Percentiles rank a stretch among this genome's conserved stretches.
Conservation (phyloP, 2,888 invertebrate species). For the Malacosoma neustria region DNA sequence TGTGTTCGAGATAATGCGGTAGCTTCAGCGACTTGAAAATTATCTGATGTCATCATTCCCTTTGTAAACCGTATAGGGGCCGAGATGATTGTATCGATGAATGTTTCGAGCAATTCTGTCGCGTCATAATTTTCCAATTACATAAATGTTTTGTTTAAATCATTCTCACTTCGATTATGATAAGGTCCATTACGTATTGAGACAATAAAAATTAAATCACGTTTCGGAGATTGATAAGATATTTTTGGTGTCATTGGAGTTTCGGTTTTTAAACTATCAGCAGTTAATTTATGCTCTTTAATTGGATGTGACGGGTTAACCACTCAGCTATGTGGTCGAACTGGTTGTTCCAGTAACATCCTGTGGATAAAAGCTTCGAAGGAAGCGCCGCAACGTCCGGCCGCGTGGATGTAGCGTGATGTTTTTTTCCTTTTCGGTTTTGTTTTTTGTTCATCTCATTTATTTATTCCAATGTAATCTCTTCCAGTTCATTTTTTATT, state of each 20-base stretch:
- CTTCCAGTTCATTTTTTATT: constrained; percentile 74
- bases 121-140: neutral
- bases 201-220: neutral
- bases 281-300: neutral
- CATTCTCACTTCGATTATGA: neutral
- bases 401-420: constrained; percentile 72
- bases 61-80: constrained; percentile 41
- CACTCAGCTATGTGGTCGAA: constrained; percentile 19
- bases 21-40: constrained; percentile 29
- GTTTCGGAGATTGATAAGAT: neutral
- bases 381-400: constrained; percentile 75
- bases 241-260: neutral
- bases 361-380: constrained; percentile 58
- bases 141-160: neutral
- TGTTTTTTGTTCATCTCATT: constrained; percentile 75
- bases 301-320: constrained; percentile 4
- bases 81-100: constrained; percentile 32
- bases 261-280: neutral
- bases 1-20: constrained; percentile 22
- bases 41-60: constrained; percentile 47
- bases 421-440: constrained; percentile 66
- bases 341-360: constrained; percentile 39
- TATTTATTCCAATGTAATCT: constrained; percentile 77
- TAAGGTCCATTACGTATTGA: neutral
- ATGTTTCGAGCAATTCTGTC: constrained; percentile 9